Evolutionary conservation across 2,888 invertebrate genomes (phyloP).

Genomic region (Hylaea fasciaria): DNA sequence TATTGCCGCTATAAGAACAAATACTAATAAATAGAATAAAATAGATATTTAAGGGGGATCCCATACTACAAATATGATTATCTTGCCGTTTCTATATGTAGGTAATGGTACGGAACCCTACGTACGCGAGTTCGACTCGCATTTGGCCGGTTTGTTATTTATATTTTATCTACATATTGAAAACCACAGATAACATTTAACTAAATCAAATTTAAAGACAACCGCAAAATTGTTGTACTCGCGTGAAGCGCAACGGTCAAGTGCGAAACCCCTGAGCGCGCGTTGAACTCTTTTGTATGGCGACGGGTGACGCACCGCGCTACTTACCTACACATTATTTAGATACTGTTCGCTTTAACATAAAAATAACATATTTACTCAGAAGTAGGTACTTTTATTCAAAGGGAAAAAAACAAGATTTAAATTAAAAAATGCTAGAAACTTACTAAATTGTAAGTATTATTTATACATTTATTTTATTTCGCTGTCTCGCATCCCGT

Average conservation of each 20-base stretch:
- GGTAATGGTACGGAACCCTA: too few relatives aligned
- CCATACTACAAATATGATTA: not conserved
- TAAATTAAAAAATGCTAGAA: too few relatives aligned
- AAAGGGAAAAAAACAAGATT: too few relatives aligned
- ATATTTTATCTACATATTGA: too few relatives aligned
- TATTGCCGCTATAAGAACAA: too few relatives aligned
- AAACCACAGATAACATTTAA: not conserved
- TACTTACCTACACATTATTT: not conserved
- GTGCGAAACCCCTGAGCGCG: slow-evolving; percentile 45
- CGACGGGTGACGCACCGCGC: not conserved
- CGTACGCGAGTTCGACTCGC: too few relatives aligned
- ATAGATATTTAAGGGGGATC: too few relatives aligned
- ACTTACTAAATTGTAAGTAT: too few relatives aligned
- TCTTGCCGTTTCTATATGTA: not conserved
- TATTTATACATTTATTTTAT: not conserved
- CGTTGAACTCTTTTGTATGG: slow-evolving; percentile 66
- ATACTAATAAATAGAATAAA: too few relatives aligned
- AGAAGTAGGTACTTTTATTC: not conserved
- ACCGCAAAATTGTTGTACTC: not conserved
- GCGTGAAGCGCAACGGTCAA: slow-evolving; percentile 19
- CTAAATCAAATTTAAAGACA: not conserved
- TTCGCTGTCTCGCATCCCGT: too few relatives aligned
- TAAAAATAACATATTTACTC: not conserved
- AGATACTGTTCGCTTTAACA: not conserved
- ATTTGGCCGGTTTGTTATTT: too few relatives aligned